Percentiles rank a stretch among this genome's conserved stretches.
These are phyloP conservation scores for Apotomis betuletana DNA, from an alignment of 2,888 invertebrate genomes.

Conservation along the genomic window DNA sequence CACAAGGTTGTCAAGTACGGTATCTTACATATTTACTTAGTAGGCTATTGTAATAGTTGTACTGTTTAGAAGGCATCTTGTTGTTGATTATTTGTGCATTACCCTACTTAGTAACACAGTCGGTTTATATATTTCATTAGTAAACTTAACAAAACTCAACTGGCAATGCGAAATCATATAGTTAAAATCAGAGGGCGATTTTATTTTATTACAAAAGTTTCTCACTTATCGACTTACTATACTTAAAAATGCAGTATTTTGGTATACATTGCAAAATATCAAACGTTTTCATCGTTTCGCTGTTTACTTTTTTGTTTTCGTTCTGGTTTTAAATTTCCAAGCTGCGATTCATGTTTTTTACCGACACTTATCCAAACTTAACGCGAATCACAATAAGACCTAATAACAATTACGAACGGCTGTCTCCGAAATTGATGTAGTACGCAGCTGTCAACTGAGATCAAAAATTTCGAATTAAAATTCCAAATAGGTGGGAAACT, in stretches of 20 bases:
- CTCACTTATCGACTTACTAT: slow-evolving; percentile 79
- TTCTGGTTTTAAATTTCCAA: slow-evolving; percentile 51
- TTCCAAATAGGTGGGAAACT: slow-evolving; percentile 46
- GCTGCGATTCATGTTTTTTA: slow-evolving; percentile 63
- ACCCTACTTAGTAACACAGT: slow-evolving; percentile 80
- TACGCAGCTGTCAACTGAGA: slow-evolving; percentile 79
- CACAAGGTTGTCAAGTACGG: slow-evolving; percentile 59
- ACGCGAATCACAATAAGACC: slow-evolving; percentile 66
- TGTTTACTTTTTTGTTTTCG: slow-evolving; percentile 52
- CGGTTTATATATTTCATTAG: slow-evolving; percentile 64
- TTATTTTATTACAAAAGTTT: slow-evolving; percentile 58
- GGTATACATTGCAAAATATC: slow-evolving; percentile 81
- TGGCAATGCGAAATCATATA: slow-evolving; percentile 71
- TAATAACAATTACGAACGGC: slow-evolving; percentile 75
- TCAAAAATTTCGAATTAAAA: slow-evolving; percentile 73
- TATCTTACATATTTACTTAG: slow-evolving; percentile 70
- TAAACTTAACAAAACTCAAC: slow-evolving; percentile 64
- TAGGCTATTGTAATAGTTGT: slow-evolving; percentile 82
- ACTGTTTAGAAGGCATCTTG: slow-evolving; percentile 83
- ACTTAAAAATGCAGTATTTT: slow-evolving; percentile 82
- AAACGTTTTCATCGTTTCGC: slow-evolving; percentile 69
- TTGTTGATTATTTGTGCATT: slow-evolving; percentile 74
- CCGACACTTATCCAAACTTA: slow-evolving; percentile 80
- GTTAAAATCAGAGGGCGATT: slow-evolving; percentile 54
- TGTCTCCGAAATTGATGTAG: slow-evolving; percentile 68